phyloP scores from a whole-genome alignment of 2,888 invertebrate species.

The Nomada goodeniana region DNA sequence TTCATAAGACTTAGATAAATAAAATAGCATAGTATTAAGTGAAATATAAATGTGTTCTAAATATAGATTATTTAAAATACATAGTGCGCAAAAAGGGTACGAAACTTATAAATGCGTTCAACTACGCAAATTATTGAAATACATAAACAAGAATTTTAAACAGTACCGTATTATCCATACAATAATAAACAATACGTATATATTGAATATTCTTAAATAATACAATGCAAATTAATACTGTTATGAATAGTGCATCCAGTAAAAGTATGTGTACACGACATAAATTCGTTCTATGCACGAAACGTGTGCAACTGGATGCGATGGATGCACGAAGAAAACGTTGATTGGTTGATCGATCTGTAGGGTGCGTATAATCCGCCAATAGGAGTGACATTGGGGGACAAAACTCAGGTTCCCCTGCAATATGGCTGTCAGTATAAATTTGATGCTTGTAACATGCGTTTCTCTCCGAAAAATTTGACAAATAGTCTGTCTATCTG shows the following conservation, averaged over 20 bases:
- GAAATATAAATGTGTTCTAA: conserved; percentile 15
- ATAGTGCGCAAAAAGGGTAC: background rate
- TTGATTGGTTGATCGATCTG: conserved; percentile 58
- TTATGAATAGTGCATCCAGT: background rate
- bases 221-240: conserved; percentile 10
- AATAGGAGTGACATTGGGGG: conserved; percentile 89
- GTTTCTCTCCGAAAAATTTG: conserved; percentile 91
- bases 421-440: conserved; percentile 99
- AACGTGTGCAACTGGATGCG: conserved; percentile 36
- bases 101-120: background rate
- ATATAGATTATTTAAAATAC: conserved; percentile 16
- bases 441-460: conserved; percentile 95
- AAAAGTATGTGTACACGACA: conserved; percentile 33
- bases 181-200: background rate
- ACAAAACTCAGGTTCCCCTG: conserved; percentile 93
- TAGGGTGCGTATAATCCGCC: conserved; percentile 83
- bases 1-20: background rate
- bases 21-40: background rate
- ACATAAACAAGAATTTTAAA: too few species aligned
- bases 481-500: conserved; percentile 86
- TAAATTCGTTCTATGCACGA: conserved; percentile 19
- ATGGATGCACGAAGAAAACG: conserved; percentile 43
- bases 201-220: background rate
- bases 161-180: background rate
- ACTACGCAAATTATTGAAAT: background rate